phyloP scores from a whole-genome alignment of 2,888 invertebrate genomes.

The Lingula anatina region DNA sequence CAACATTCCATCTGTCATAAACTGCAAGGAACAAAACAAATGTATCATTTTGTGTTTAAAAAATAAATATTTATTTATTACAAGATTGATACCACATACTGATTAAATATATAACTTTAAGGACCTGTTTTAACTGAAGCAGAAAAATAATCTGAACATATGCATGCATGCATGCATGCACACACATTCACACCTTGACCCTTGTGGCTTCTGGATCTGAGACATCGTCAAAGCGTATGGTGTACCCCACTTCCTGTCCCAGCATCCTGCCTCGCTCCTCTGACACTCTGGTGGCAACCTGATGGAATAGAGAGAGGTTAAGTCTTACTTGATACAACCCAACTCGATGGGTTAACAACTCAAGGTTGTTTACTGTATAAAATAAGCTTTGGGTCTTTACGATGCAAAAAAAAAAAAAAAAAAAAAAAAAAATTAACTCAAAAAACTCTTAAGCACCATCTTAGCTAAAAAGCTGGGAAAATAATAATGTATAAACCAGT shows the following conservation, averaged over 20 bases:
- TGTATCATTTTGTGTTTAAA: not conserved
- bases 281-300: conserved; percentile 79
- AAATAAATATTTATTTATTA: conserved; percentile 57
- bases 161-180: not conserved
- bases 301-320: too few species aligned
- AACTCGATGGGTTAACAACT: not conserved
- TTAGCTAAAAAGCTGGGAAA: too few species aligned
- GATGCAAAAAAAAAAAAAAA: not conserved
- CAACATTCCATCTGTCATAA: conserved; percentile 93
- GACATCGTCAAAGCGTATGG: conserved; percentile 64
- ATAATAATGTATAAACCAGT: too few species aligned
- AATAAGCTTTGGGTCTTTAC: conserved; percentile 1
- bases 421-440: conserved; percentile 1
- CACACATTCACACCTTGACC: conserved; percentile 42
- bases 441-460: not conserved
- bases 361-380: not conserved
- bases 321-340: not conserved
- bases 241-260: conserved; percentile 77
- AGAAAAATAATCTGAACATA: conserved; percentile 57
- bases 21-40: conserved; percentile 58
- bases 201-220: conserved; percentile 47
- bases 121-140: conserved; percentile 43
- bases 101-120: conserved; percentile 1
- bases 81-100: conserved; percentile 25
- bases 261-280: conserved; percentile 76